phyloP scores from a whole-genome alignment of 2,888 invertebrate species.

The Carcina quercana region DNA sequence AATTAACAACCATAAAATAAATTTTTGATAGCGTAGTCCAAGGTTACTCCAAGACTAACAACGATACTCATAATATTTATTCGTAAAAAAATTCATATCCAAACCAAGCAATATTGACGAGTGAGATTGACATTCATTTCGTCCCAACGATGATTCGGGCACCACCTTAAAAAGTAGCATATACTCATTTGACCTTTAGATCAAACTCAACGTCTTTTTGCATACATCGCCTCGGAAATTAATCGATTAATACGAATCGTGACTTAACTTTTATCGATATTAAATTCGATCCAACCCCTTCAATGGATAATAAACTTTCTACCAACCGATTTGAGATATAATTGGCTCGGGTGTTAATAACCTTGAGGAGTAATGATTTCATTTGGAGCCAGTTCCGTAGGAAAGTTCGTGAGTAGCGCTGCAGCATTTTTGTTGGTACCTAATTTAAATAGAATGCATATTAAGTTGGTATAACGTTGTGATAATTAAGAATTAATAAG shows the following conservation, averaged over 20 bases:
- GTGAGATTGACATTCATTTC: too few species aligned
- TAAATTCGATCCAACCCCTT: constrained; percentile 22
- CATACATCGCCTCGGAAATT: constrained; percentile 18
- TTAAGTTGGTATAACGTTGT: constrained; percentile 5
- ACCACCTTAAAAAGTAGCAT: too few species aligned
- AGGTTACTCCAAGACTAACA: too few species aligned
- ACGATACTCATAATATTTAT: too few species aligned
- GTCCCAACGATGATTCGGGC: too few species aligned
- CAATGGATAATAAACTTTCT: constrained; percentile 15
- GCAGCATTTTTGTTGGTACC: constrained; percentile 6
- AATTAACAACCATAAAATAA: too few species aligned
- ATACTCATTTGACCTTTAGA: constrained; percentile 1
- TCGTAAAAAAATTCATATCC: too few species aligned
- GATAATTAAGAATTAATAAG: constrained; percentile 8
- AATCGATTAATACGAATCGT: constrained; percentile 26
- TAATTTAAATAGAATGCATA: constrained; percentile 9
- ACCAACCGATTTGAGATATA: constrained; percentile 25
- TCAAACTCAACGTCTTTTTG: constrained; percentile 3
- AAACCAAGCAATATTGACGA: too few species aligned
- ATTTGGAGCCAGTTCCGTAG: constrained; percentile 7
- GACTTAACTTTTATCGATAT: constrained; percentile 22
- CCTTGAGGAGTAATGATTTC: constrained; percentile 16
- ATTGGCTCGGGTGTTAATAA: constrained; percentile 30
- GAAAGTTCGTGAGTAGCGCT: constrained; percentile 1
- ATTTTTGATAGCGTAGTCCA: too few species aligned